Base-by-base conservation (phyloP, 2,888 invertebrate genomes). In the Drosophila greeni region DNA sequence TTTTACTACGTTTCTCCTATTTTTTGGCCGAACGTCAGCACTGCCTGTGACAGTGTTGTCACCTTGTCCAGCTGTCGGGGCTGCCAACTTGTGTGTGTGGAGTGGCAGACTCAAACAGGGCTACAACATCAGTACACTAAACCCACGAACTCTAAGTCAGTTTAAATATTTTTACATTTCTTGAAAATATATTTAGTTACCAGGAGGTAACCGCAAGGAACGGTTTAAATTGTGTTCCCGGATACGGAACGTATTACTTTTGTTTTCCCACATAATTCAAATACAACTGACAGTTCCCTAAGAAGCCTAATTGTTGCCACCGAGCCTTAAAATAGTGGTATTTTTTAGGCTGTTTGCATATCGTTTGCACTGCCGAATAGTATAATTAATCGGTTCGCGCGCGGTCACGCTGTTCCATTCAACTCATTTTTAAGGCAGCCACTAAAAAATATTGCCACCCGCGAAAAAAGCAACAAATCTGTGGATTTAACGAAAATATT, bases 21-120 rank as follows among this genome's bases (percentile, higher is more conserved):
- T 72, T 61, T 75, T 74, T 74, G 74, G 74, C 75, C 66, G 77
- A 79, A 78, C 77, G 77, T 78, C 77, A 78, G 77, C 77, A 77
- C 72, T 72, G 52, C 55, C 36, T 67, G 64, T 58, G 62, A 52
- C 57, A 66, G 75, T 42, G 65, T 66, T 75, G 72, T 23, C 62
- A 49, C 49, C 55, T 29, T 16, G 20, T 37, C 36, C 55, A 56
- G 37, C 49, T 37, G 29, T 51, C 20, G 6, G 37, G 20, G 29
- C 26, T 56, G 55, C 55, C 51, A 56, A 56, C 51, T 37, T 16
- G 7, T 3, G 14, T 34, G 0, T 14, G 24, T 16, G 11, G 16
- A 9, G 23, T 20, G 36, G 20, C 20, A 49, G 33, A 12, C 8
- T n/a, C 2, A 9, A 9, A 6, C 49, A 49, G 43, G 23, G 43